phyloP scores from a whole-genome alignment of 30 jellyfish, hydroid and myxozoan genomes.

The Aurelia coerulea region DNA sequence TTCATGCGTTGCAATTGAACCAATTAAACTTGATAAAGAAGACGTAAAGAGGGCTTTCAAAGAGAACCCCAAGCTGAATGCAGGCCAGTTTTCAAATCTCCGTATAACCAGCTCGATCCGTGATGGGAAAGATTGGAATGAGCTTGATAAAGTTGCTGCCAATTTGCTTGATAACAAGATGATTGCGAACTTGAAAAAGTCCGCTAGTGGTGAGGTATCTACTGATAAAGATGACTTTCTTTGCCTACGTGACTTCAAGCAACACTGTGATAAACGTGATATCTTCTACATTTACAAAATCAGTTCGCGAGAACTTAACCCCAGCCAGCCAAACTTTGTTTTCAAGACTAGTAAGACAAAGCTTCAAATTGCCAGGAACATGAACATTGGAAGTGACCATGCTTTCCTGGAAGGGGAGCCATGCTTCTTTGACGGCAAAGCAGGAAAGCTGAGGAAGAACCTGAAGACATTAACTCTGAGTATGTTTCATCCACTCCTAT shows the following conservation, averaged over 20 bases:
- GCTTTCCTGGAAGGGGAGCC: conserved; percentile 17
- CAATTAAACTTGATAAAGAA: too few relatives aligned
- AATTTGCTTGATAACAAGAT: background rate
- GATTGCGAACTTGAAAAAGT: conserved; percentile 10
- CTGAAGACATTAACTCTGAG: background rate
- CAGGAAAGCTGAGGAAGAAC: conserved; percentile 15
- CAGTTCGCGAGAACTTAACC: background rate
- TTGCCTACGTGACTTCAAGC: conserved; percentile 14
- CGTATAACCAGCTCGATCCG: too few relatives aligned
- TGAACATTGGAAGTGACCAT: conserved; percentile 5
- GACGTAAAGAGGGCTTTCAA: too few relatives aligned
- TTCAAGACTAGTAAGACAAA: conserved; percentile 11
- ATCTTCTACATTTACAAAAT: background rate
- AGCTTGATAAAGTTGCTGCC: conserved; percentile 1
- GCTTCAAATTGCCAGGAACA: conserved; percentile 9
- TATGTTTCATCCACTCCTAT: conserved; percentile 6
- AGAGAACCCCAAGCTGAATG: too few relatives aligned
- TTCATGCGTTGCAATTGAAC: too few relatives aligned
- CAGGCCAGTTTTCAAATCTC: too few relatives aligned
- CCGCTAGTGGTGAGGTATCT: background rate
- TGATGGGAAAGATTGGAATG: too few relatives aligned
- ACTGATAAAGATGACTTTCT: conserved; percentile 9
- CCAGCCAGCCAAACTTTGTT: conserved; percentile 10
- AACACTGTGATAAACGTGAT: conserved; percentile 14
- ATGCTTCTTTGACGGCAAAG: conserved; percentile 10